phyloP scores from a whole-genome alignment of 2,888 invertebrate species.

The Drosophila helvetica region DNA sequence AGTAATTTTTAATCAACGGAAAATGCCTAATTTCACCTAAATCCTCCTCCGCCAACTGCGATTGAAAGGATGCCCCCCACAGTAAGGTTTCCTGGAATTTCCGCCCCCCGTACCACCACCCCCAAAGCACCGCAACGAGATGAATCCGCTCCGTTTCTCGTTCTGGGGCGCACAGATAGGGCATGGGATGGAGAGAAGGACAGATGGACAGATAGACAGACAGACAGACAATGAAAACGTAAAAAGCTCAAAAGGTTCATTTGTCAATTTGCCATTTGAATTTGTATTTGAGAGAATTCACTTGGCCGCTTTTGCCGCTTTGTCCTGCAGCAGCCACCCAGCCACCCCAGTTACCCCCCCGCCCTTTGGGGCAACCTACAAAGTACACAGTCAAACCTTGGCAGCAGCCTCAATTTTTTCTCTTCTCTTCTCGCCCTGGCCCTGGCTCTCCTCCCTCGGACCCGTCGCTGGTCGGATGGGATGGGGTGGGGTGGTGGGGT shows the following conservation, averaged over 20 bases:
- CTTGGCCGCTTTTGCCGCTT: conserved; percentile 73
- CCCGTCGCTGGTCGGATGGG: neutral
- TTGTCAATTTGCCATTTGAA: conserved; percentile 79
- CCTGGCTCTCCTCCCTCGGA: no score
- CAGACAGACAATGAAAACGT: conserved; percentile 69
- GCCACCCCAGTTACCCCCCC: neutral
- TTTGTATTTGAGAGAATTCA: conserved; percentile 77
- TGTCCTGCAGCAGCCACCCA: conserved; percentile 11
- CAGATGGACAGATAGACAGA: no score
- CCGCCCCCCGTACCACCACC: neutral
- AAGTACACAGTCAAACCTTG: conserved; percentile 24
- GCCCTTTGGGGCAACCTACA: conserved; percentile 23
- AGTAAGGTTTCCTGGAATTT: conserved; percentile 19
- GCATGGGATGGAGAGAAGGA: neutral
- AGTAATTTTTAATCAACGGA: conserved; percentile 33
- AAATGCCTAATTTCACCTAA: conserved; percentile 33
- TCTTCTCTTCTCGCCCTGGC: conserved; percentile 21
- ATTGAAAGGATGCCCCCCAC: conserved; percentile 5
- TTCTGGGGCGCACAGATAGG: conserved; percentile 15
- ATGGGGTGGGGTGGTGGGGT: conserved; percentile 38
- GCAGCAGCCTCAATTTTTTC: conserved; percentile 41
- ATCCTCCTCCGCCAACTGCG: neutral
- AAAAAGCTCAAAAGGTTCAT: conserved; percentile 77
- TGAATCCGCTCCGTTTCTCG: conserved; percentile 19
- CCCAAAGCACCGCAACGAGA: neutral